phyloP scores from a whole-genome alignment of 2,113 vertebrate genomes.

The Amblyopsis rosae region DNA sequence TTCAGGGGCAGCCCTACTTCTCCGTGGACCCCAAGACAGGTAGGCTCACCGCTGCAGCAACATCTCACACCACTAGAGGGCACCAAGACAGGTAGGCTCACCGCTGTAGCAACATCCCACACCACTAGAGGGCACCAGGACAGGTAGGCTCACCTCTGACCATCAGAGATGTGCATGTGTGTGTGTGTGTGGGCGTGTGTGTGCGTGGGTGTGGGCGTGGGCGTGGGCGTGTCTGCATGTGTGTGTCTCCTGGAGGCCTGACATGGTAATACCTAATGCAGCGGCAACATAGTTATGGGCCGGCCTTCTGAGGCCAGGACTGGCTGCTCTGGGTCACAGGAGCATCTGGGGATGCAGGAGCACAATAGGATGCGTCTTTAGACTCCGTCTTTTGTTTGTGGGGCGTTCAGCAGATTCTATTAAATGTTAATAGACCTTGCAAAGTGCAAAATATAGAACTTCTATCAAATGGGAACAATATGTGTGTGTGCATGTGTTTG shows the following conservation, averaged over 20 bases:
- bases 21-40: conserved; percentile 97
- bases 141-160: not conserved
- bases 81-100: too few species aligned
- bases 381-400: conserved; percentile 57
- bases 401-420: conserved; percentile 52
- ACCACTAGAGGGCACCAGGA: too few species aligned
- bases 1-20: conserved; percentile 97
- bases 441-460: conserved; percentile 50
- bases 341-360: conserved; percentile 41
- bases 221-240: too few species aligned
- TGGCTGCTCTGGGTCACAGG: conserved; percentile 49
- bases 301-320: conserved; percentile 45
- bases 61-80: too few species aligned
- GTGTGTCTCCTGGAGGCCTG: conserved; percentile 3
- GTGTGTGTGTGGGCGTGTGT: too few species aligned
- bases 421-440: conserved; percentile 67
- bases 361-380: conserved; percentile 33
- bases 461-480: conserved; percentile 39
- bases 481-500: not conserved
- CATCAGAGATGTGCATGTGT: not conserved
- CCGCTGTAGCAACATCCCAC: not conserved
- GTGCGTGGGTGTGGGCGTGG: too few species aligned
- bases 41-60: conserved; percentile 29
- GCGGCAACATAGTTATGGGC: conserved; percentile 43
- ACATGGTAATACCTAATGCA: conserved; percentile 50